A percentile compares a stretch with the other conserved stretches of the same genome.
Evolutionary conservation across 2,888 invertebrate species (phyloP).

Genomic region (Tricholauxania praeusta): DNA sequence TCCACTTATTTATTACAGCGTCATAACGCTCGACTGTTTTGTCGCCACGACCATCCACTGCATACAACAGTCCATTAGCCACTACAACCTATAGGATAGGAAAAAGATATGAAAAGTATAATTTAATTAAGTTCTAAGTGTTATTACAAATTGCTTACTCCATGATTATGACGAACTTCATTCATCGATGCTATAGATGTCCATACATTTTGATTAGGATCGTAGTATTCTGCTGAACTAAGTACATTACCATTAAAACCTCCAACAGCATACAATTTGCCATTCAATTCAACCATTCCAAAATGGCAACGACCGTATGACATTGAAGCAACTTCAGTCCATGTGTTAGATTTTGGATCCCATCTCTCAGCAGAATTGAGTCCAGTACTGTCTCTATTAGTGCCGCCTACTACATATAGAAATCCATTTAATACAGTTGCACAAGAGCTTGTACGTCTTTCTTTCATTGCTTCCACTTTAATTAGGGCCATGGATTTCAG

Average conservation of each 20-base stretch:
- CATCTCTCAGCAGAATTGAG: slow-evolving; percentile 92
- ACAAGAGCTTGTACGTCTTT: slow-evolving; percentile 85
- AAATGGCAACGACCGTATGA: slow-evolving; percentile 85
- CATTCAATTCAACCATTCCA: slow-evolving; percentile 88
- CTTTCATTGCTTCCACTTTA: slow-evolving; percentile 87
- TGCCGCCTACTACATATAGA: slow-evolving; percentile 94
- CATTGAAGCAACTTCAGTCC: slow-evolving; percentile 91
- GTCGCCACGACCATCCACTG: too few relatives aligned
- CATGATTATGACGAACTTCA: slow-evolving; percentile 88
- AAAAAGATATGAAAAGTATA: slow-evolving; percentile 1
- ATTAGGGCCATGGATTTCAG: slow-evolving; percentile 84
- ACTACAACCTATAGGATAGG: slow-evolving; percentile 76
- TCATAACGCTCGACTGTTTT: too few relatives aligned
- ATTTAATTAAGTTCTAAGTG: neutral
- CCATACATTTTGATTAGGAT: slow-evolving; percentile 81
- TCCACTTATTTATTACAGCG: too few relatives aligned
- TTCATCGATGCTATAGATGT: slow-evolving; percentile 84
- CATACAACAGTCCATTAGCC: slow-evolving; percentile 87
- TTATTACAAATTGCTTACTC: slow-evolving; percentile 71
- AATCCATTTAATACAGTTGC: slow-evolving; percentile 83
- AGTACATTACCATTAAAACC: slow-evolving; percentile 91
- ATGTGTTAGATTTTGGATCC: too few relatives aligned
- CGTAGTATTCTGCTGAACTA: slow-evolving; percentile 88
- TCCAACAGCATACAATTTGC: slow-evolving; percentile 89
- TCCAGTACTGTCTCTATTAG: slow-evolving; percentile 89